Conservation (phyloP, 2,797 vertebrate species). For the Echiichthys vipera region DNA sequence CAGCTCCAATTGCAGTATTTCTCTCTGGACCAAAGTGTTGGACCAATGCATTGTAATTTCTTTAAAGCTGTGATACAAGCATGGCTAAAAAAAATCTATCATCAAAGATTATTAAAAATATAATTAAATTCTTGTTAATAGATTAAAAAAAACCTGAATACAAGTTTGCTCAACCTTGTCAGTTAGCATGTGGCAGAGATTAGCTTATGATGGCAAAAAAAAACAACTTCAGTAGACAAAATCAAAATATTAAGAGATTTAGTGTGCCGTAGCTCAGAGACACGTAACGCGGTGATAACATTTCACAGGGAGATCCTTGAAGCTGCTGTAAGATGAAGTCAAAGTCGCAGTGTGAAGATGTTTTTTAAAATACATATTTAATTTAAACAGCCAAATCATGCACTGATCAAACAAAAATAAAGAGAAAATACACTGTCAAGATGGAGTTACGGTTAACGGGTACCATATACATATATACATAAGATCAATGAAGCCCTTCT, state of each 20-base stretch:
- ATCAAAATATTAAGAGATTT: background rate
- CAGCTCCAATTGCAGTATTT: background rate
- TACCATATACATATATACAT: slow-evolving; percentile 37
- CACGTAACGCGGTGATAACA: slow-evolving; percentile 1
- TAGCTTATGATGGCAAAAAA: background rate
- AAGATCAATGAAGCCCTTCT: slow-evolving; percentile 53
- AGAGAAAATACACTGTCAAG: slow-evolving; percentile 11
- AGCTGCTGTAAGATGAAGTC: slow-evolving; percentile 10
- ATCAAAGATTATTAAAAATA: background rate
- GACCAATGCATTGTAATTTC: background rate
- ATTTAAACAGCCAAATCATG: slow-evolving; percentile 51
- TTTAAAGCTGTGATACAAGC: background rate
- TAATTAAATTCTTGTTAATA: background rate
- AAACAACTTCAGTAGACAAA: background rate
- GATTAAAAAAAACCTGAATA: background rate
- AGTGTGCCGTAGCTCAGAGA: background rate
- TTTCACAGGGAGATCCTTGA: slow-evolving; percentile 10
- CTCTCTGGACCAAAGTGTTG: background rate
- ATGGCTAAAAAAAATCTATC: slow-evolving; percentile 2
- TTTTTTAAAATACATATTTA: background rate
- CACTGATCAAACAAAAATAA: slow-evolving; percentile 33
- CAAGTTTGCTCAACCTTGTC: background rate
- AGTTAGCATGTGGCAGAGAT: background rate
- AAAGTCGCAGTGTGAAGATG: too few relatives aligned
- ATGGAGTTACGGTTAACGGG: slow-evolving; percentile 42